These are phyloP conservation scores for Ochotona princeps DNA, from an alignment of 2,113 vertebrate genomes.

Conservation along the genomic window DNA sequence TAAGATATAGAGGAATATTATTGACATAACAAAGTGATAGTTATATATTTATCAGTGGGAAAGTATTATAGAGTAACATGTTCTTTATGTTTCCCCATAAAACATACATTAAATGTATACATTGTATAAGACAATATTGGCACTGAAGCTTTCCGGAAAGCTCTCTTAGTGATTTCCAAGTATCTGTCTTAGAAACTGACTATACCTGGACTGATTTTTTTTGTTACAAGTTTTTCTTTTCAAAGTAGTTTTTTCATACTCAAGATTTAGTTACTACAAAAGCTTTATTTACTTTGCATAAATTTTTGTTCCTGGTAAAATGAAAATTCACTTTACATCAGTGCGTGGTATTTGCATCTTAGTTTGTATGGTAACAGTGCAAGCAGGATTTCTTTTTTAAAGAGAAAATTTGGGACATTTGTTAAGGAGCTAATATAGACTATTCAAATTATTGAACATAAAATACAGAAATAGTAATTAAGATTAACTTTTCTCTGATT, in stretches of 20 bases:
- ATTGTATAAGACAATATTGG: background rate
- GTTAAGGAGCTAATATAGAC: background rate
- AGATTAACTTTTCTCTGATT: background rate
- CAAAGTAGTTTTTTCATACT: background rate
- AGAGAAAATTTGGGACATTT: background rate
- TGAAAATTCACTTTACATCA: constrained; percentile 36
- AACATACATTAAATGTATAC: background rate
- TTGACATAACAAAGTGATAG: background rate
- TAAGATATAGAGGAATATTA: background rate
- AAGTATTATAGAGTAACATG: background rate
- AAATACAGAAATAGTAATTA: background rate
- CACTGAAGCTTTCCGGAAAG: background rate
- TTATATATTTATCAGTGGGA: background rate
- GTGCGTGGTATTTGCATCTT: constrained; percentile 34
- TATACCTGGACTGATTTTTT: background rate
- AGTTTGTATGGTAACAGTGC: background rate
- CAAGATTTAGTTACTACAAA: constrained; percentile 20
- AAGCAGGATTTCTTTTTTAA: background rate
- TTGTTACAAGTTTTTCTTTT: background rate
- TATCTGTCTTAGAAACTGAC: background rate
- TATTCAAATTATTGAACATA: background rate
- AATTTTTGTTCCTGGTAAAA: constrained; percentile 35
- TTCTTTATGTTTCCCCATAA: background rate
- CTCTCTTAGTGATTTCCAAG: background rate
- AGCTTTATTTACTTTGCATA: constrained; percentile 25